Evolutionary conservation across 2,113 vertebrate species (phyloP), one percentile per base, ranked within the genome.

Genomic region (Zootoca vivipara): DNA sequence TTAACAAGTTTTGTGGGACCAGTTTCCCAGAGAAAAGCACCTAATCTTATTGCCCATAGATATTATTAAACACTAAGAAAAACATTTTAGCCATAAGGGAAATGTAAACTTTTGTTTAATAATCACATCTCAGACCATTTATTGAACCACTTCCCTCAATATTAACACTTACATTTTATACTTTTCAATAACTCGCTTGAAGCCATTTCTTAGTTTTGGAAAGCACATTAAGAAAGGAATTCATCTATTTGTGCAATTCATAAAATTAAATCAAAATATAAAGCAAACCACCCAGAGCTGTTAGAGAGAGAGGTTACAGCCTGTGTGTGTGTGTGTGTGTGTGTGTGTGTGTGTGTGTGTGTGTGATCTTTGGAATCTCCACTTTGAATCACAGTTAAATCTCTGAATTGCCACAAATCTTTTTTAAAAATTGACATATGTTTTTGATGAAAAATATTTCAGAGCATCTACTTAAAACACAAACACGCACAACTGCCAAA

Each of bases 141-240:
- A 85, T 85, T 85, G 89, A 91, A 85, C n/a, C 6, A 79, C 0
- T 0, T 87, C 81, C 90, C 7, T 85, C 84, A 24, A 1, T 89
- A 52, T 12, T 87, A 0, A 30, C 24, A 87, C 33, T 79, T 89
- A 72, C 22, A 46, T 70, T 85, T 86, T 7, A 3, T 86, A 89
- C 24, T 1, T 46, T 91, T 78, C 3, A 13, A 77, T 73, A 79
- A 2, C 28, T 26, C 22, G 2, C 2, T 85, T 74, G 33, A 89
- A 91, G 86, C 7, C 12, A 86, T 83, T 91, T 86, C 16, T 85
- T 22, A 73, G 10, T 35, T 77, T 92, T 85, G 30, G 62, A 91
- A 89, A 90, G 20, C 33, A 22, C 0, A 0, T 79, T 87, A 72
- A 73, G 89, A 7, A 30, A 83, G 87, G 85, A 92, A 86, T 70